These are phyloP conservation scores for Anguilla anguilla DNA, from an alignment of 2,797 vertebrate species.

Conservation along the genomic window DNA sequence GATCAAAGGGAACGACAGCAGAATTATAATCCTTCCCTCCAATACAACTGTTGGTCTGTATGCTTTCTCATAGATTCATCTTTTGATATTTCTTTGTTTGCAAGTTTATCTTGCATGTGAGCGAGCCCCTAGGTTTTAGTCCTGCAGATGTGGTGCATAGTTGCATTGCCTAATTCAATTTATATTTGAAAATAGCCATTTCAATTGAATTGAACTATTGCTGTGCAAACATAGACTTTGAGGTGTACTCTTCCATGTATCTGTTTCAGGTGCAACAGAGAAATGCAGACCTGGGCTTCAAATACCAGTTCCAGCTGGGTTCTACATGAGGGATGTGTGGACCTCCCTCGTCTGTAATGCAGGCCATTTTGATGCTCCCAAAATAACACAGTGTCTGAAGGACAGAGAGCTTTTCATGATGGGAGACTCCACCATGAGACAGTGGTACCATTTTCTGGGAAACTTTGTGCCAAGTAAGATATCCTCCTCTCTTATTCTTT, in stretches of 20 bases:
- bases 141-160: background rate
- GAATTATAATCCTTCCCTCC: conserved; percentile 3
- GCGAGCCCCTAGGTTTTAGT: background rate
- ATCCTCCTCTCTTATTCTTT: background rate
- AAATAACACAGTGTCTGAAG: conserved; percentile 43
- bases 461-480: conserved; percentile 43
- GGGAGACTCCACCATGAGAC: conserved; percentile 52
- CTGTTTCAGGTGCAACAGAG: background rate
- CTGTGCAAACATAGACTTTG: background rate
- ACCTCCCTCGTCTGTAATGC: conserved; percentile 40
- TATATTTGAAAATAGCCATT: background rate
- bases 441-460: conserved; percentile 54
- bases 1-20: conserved; percentile 34
- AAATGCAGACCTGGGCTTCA: conserved; percentile 32
- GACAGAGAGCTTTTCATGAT: conserved; percentile 43
- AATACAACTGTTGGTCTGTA: conserved; percentile 15
- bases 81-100: background rate
- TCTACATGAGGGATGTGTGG: conserved; percentile 52
- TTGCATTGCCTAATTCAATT: background rate
- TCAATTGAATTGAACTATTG: background rate
- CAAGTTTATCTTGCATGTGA: conserved; percentile 14
- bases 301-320: conserved; percentile 49
- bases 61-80: too few relatives aligned
- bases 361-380: background rate
- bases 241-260: background rate